These are phyloP conservation scores for Pygoscelis adeliae DNA, from an alignment of 2,113 vertebrate genomes.

Conservation along the genomic window DNA sequence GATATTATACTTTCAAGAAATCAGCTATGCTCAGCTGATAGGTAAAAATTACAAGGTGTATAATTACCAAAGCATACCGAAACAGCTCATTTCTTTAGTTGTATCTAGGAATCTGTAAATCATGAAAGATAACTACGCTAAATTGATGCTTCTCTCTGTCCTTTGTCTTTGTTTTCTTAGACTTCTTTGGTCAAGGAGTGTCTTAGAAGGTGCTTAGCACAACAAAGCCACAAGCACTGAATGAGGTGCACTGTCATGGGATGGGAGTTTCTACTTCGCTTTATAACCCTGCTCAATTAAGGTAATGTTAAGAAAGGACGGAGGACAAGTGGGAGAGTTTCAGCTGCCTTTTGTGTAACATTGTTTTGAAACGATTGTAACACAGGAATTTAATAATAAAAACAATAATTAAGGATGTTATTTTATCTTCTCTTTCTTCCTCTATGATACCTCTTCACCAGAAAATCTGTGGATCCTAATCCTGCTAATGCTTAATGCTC, in stretches of 20 bases:
- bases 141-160: background rate
- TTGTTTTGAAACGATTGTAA: background rate
- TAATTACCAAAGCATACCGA: background rate
- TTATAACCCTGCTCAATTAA: background rate
- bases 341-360: background rate
- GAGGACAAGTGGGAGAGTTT: background rate
- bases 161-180: background rate
- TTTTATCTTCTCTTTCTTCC: background rate
- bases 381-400: background rate
- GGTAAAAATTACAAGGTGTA: background rate
- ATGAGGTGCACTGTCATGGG: background rate
- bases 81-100: background rate
- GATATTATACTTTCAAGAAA: background rate
- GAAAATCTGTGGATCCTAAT: background rate
- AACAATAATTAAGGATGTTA: background rate
- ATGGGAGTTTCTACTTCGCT: background rate
- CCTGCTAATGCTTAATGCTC: background rate
- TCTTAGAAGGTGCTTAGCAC: background rate
- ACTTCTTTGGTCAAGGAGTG: background rate
- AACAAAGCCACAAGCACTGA: background rate
- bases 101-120: background rate
- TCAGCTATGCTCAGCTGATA: background rate
- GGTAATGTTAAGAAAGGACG: background rate
- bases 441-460: background rate
- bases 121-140: background rate